Percentiles rank a stretch among this genome's conserved stretches.
Conservation (phyloP, 2,888 invertebrate genomes). For the Himalopsyche tibetana region DNA sequence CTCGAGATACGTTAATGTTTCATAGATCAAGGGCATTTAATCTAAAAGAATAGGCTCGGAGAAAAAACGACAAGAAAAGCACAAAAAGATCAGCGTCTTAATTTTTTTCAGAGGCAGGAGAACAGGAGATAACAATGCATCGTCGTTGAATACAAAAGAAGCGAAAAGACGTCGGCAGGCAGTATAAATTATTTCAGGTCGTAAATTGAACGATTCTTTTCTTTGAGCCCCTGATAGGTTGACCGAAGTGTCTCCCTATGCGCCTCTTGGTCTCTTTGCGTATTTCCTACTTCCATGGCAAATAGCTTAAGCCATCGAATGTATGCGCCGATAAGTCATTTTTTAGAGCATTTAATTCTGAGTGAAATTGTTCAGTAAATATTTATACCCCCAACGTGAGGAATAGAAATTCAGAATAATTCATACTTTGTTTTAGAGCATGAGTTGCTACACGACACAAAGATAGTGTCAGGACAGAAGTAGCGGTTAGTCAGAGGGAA, state of each 20-base stretch:
- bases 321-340: slow-evolving; percentile 50
- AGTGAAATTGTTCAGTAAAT: no score
- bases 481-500: no score
- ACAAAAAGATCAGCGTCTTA: slow-evolving; percentile 60
- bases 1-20: slow-evolving; percentile 18
- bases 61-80: slow-evolving; percentile 47
- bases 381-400: no score
- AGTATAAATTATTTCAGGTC: slow-evolving; percentile 66
- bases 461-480: no score
- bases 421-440: no score
- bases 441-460: no score
- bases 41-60: slow-evolving; percentile 44
- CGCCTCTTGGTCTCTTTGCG: slow-evolving; percentile 59
- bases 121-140: slow-evolving; percentile 60
- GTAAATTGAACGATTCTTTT: slow-evolving; percentile 66
- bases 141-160: slow-evolving; percentile 59
- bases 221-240: slow-evolving; percentile 64
- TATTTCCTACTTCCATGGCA: slow-evolving; percentile 56
- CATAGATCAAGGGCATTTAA: slow-evolving; percentile 34
- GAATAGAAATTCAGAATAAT: no score
- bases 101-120: slow-evolving; percentile 59
- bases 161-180: slow-evolving; percentile 62
- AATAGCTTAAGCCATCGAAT: slow-evolving; percentile 42
- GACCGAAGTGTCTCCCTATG: slow-evolving; percentile 63
- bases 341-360: not conserved